Conservation (phyloP, 1,140 invertebrate genomes). For the Papilio helenus region DNA sequence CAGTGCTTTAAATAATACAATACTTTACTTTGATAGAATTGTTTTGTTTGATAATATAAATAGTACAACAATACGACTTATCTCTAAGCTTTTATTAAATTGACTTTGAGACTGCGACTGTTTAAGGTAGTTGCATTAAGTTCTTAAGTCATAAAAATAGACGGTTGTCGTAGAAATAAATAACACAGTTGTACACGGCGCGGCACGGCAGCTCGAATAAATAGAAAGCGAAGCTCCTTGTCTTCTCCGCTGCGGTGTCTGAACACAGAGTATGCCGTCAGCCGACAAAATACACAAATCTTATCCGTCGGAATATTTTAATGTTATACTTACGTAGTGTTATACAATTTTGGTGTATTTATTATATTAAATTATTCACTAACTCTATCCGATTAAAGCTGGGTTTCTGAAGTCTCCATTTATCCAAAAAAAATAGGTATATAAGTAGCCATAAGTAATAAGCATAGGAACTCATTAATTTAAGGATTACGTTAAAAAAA, state of each 20-base stretch:
- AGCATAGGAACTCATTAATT: too few relatives aligned
- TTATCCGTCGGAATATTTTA: slow-evolving; percentile 12
- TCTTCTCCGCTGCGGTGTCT: slow-evolving; percentile 14
- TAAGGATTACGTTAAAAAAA: too few relatives aligned
- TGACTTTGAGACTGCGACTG: background rate
- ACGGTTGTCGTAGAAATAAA: slow-evolving; percentile 1
- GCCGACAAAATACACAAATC: slow-evolving; percentile 21
- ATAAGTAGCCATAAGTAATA: too few relatives aligned
- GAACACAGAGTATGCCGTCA: background rate
- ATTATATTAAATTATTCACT: background rate
- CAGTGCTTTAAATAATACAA: background rate
- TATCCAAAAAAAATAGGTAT: too few relatives aligned
- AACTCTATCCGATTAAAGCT: too few relatives aligned
- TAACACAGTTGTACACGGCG: background rate
- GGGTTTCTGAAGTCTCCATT: too few relatives aligned
- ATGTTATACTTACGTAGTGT: background rate
- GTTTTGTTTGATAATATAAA: background rate
- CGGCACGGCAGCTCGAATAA: background rate
- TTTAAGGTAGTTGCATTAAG: slow-evolving; percentile 8
- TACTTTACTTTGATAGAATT: background rate
- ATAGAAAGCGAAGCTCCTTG: slow-evolving; percentile 14
- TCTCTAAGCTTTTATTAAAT: background rate
- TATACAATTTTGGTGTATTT: background rate
- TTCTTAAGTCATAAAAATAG: slow-evolving; percentile 29
- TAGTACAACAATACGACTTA: background rate